phyloP scores from a whole-genome alignment of 2,797 vertebrate genomes.

The Clarias fuscus region DNA sequence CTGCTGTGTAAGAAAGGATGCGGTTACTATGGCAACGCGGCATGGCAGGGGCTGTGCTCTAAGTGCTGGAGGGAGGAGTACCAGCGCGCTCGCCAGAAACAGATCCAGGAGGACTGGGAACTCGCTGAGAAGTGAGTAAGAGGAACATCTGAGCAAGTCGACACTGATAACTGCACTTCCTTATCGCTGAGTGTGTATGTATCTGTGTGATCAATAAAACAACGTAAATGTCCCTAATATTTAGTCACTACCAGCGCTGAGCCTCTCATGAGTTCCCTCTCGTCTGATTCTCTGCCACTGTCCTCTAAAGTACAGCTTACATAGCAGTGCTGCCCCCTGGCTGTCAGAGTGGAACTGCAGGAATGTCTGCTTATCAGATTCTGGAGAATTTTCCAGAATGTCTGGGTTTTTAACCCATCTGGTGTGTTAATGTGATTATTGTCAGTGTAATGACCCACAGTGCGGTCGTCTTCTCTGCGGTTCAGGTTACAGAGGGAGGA shows the following conservation, averaged over 20 bases:
- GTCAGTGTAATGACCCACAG: background rate
- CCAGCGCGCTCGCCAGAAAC: conserved; percentile 91
- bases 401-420: background rate
- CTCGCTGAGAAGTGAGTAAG: conserved; percentile 89
- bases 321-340: background rate
- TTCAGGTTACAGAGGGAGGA: conserved; percentile 93
- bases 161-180: background rate
- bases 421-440: background rate
- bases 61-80: conserved; percentile 99
- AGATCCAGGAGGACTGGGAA: conserved; percentile 98
- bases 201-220: background rate
- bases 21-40: conserved; percentile 94
- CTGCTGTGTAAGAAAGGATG: conserved; percentile 97
- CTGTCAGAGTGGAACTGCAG: background rate
- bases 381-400: background rate
- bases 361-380: background rate
- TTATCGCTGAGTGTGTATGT: background rate
- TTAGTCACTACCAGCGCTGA: background rate
- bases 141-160: no score
- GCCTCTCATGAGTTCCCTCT: background rate
- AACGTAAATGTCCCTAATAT: background rate
- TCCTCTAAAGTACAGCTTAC: background rate
- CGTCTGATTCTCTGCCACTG: background rate
- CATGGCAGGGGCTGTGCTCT: conserved; percentile 97
- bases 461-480: background rate